These are phyloP conservation scores for Spicauda simplicius DNA, from an alignment of 2,888 invertebrate species.

Conservation along the genomic window DNA sequence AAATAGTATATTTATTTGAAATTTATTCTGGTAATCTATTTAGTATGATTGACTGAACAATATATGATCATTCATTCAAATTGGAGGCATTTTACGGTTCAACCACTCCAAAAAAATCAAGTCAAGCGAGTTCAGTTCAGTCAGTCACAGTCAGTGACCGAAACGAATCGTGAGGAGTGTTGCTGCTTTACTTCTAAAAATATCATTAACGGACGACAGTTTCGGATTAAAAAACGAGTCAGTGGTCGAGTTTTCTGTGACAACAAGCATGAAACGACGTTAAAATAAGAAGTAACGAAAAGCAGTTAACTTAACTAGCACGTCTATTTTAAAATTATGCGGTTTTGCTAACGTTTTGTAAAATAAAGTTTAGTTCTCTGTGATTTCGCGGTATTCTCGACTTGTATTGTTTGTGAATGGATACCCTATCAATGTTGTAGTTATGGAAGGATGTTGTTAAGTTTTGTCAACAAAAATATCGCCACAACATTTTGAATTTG, in stretches of 20 bases:
- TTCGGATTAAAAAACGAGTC: slow-evolving; percentile 54
- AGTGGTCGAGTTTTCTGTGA: slow-evolving; percentile 58
- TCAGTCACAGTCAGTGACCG: slow-evolving; percentile 58
- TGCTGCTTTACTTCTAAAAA: slow-evolving; percentile 57
- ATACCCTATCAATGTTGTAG: slow-evolving; percentile 60
- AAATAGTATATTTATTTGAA: background rate
- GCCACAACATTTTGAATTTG: slow-evolving; percentile 59
- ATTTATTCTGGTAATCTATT: background rate
- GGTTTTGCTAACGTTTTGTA: slow-evolving; percentile 40
- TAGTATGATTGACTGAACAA: background rate
- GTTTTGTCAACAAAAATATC: slow-evolving; percentile 43
- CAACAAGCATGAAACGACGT: slow-evolving; percentile 50
- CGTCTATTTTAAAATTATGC: slow-evolving; percentile 40
- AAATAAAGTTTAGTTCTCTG: slow-evolving; percentile 49
- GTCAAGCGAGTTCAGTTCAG: slow-evolving; percentile 49
- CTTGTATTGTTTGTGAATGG: slow-evolving; percentile 70
- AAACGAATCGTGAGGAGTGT: slow-evolving; percentile 51
- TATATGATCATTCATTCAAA: slow-evolving; percentile 4
- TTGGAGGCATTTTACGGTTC: slow-evolving; percentile 42
- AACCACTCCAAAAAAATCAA: slow-evolving; percentile 49
- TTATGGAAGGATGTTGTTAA: slow-evolving; percentile 69
- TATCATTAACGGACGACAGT: slow-evolving; percentile 52
- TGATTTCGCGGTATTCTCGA: slow-evolving; percentile 65
- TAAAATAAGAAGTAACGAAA: slow-evolving; percentile 43
- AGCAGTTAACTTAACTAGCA: slow-evolving; percentile 28